phyloP scores from a whole-genome alignment of 2,113 vertebrate species.

The Megaceryle torquata region DNA sequence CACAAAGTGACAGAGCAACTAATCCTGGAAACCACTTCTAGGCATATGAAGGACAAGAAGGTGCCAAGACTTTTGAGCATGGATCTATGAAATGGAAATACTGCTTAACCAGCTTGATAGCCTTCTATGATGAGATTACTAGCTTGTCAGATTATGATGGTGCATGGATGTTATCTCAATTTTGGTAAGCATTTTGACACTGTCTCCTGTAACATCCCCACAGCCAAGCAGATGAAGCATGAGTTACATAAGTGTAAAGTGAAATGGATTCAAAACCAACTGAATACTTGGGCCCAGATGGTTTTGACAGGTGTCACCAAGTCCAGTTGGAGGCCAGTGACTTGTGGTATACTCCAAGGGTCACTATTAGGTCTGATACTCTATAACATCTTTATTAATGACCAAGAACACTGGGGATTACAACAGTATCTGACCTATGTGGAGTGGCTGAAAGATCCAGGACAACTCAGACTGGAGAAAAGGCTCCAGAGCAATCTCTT shows the following conservation, averaged over 20 bases:
- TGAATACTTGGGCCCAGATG: background rate
- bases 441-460: background rate
- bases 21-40: background rate
- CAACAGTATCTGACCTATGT: background rate
- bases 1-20: background rate
- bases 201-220: background rate
- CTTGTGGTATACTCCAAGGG: background rate
- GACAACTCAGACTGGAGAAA: background rate
- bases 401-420: background rate
- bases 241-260: fast-evolving
- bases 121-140: background rate
- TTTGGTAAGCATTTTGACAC: background rate
- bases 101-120: background rate
- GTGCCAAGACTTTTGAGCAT: background rate
- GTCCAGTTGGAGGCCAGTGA: background rate
- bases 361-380: background rate
- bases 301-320: background rate
- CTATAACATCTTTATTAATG: background rate
- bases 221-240: background rate
- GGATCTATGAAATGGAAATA: background rate
- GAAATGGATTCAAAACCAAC: background rate
- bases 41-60: background rate
- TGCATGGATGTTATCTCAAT: background rate
- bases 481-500: background rate
- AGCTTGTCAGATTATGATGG: background rate